A percentile compares a stretch with the other conserved stretches of the same genome.
Conservation (phyloP, 2,797 vertebrate genomes). For the Xiphorhynchus erythropygius region DNA sequence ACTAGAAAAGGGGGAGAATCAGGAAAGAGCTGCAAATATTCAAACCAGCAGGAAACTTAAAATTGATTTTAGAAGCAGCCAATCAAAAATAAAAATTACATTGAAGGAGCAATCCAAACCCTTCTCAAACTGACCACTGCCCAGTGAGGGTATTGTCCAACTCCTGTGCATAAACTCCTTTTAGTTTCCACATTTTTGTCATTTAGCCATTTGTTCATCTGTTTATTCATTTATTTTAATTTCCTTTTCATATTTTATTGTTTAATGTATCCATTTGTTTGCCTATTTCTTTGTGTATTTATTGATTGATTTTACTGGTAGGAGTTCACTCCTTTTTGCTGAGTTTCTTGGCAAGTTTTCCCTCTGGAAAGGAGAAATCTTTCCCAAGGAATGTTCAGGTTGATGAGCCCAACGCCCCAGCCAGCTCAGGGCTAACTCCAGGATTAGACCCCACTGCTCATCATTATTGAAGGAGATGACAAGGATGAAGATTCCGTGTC, state of each 20-base stretch:
- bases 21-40: neutral
- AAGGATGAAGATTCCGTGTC: neutral
- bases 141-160: too few relatives aligned
- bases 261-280: neutral
- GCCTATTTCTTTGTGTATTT: neutral
- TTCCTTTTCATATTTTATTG: neutral
- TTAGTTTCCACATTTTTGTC: too few relatives aligned
- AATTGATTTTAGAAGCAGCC: too few relatives aligned
- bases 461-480: accelerated
- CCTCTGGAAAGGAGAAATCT: neutral
- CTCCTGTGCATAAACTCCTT: too few relatives aligned
- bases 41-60: neutral
- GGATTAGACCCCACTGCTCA: neutral
- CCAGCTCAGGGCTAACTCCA: neutral
- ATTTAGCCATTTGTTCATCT: neutral
- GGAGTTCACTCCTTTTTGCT: neutral
- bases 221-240: neutral
- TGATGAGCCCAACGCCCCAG: neutral
- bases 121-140: too few relatives aligned
- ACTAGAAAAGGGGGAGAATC: neutral
- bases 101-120: too few relatives aligned
- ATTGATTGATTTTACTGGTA: neutral
- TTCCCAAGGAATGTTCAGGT: neutral
- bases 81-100: too few relatives aligned
- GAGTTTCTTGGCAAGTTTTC: neutral